phyloP scores from a whole-genome alignment of 2,113 vertebrate genomes.

The Crotalus helleri region DNA sequence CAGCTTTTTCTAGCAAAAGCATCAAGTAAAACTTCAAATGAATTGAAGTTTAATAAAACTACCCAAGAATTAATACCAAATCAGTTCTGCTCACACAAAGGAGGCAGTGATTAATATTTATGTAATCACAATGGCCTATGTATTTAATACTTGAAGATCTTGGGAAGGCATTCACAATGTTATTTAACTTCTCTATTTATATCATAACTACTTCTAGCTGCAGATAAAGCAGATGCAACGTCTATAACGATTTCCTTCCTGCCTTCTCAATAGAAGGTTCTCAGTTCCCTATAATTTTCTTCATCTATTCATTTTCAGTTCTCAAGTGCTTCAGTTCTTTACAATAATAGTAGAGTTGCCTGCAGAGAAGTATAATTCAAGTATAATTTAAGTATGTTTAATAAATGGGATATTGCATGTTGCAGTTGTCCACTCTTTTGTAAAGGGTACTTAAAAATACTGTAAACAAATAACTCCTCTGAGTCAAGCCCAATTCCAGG shows the following conservation, averaged over 20 bases:
- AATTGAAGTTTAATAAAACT: background rate
- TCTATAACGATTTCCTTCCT: slow-evolving; percentile 62
- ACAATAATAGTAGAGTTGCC: background rate
- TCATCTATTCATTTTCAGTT: background rate
- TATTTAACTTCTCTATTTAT: slow-evolving; percentile 54
- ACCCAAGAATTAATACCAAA: background rate
- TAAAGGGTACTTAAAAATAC: background rate
- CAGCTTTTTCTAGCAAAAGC: background rate
- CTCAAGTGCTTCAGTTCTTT: background rate
- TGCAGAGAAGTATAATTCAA: background rate
- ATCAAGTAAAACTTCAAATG: background rate
- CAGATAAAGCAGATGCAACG: slow-evolving; percentile 60
- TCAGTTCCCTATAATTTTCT: background rate
- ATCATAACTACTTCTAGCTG: slow-evolving; percentile 60
- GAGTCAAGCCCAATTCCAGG: background rate
- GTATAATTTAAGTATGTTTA: background rate
- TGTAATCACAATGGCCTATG: slow-evolving; percentile 41
- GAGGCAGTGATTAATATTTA: background rate
- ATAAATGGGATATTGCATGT: background rate
- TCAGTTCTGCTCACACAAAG: background rate
- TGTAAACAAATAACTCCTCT: background rate
- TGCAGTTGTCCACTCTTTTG: background rate
- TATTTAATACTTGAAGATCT: slow-evolving; percentile 53
- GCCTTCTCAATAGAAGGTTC: slow-evolving; percentile 38
- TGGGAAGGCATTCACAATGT: slow-evolving; percentile 60